Evolutionary conservation across 2,113 vertebrate species (phyloP).

Genomic region (Cyprinodon variegatus): DNA sequence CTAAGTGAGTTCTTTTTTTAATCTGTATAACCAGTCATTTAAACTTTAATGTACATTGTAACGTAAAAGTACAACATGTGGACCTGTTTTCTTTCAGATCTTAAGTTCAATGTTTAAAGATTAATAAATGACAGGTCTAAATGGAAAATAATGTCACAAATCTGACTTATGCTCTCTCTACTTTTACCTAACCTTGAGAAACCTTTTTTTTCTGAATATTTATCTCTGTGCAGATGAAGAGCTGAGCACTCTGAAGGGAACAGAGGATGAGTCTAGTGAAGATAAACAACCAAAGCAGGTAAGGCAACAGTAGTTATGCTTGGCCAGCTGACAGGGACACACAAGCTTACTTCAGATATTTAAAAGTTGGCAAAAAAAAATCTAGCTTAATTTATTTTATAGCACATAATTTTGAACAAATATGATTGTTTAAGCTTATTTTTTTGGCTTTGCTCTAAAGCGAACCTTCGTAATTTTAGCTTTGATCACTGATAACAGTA

Average conservation of each 20-base stretch:
- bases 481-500: not conserved
- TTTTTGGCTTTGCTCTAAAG: not conserved
- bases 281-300: constrained; percentile 85
- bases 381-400: not conserved
- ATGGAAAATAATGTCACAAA: too few species aligned
- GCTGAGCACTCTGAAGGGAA: constrained; percentile 84
- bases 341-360: not conserved
- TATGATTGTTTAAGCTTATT: not conserved
- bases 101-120: too few species aligned
- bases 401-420: not conserved
- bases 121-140: too few species aligned
- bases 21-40: not conserved
- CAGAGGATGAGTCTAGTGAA: constrained; percentile 85
- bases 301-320: constrained; percentile 15
- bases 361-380: not conserved
- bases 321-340: not conserved
- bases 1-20: constrained; percentile 82
- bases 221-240: constrained; percentile 81
- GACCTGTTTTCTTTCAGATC: too few species aligned
- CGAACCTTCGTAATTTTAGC: not conserved
- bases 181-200: not conserved
- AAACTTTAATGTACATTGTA: too few species aligned
- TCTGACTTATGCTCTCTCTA: too few species aligned
- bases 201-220: not conserved
- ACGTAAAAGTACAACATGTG: too few species aligned